Evolutionary conservation across 2,797 vertebrate genomes (phyloP), one percentile per base, ranked within the genome.

Genomic region (Lemur catta): DNA sequence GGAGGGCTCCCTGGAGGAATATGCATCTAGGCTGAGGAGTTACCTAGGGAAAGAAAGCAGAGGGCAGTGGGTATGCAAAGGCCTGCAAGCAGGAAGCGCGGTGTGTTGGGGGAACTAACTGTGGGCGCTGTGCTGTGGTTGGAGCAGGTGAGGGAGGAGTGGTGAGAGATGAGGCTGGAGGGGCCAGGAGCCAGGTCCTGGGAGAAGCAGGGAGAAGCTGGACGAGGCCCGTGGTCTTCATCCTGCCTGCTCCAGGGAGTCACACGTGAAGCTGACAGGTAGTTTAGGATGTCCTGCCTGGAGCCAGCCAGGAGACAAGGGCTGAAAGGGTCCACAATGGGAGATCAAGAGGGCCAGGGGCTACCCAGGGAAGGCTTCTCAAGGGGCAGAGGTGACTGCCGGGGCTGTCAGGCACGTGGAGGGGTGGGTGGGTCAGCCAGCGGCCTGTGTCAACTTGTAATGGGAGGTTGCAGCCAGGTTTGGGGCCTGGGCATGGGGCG

Each of bases 1-100:
- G 11, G 78, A 96, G 89, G 75, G 71, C 81, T 95, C 46, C 95
- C 72, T 90, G 84, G 80, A 89, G 89, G 95, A 84, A 72, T 81
- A 4, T 22, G 46, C 74, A 4, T 28, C 71, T 71, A 50, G 91
- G 85, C 55, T 52, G 55, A 93, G 43, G 46, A 30, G 43, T 20
- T 50, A 69, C 38, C 35, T 4, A 1, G 35, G 50, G 71, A 18
- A 18, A 65, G 76, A 30, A 65, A 72, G 35, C 69, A 52, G 55
- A 91, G 55, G 82, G 63, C 17, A 13, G 0, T 26, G 7, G 22
- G 4, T n/a, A 7, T 4, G 15, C 80, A 52, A 15, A 50, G 71
- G 22, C 46, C 61, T 28, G 11, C 28, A 17, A 35, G 30, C 41
- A 74, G 84, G 76, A 84, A 88, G 41, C 71, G 24, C 4, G 0